Evolutionary conservation across 2,797 vertebrate species (phyloP).

Genomic region (Leptodactylus fallax): DNA sequence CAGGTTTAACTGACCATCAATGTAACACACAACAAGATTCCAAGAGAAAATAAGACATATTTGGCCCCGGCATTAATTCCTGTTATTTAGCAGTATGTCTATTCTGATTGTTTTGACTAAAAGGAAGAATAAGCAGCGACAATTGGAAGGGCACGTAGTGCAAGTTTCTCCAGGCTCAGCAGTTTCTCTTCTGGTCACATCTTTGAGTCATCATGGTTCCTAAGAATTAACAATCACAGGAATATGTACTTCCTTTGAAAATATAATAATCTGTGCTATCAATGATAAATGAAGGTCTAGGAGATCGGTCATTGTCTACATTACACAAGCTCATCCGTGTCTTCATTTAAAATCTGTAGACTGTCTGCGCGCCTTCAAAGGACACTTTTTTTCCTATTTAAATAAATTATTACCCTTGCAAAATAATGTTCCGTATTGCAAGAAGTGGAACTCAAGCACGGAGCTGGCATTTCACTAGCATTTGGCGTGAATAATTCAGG

Average conservation of each 20-base stretch:
- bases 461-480: slow-evolving; percentile 61
- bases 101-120: slow-evolving; percentile 59
- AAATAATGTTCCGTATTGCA: slow-evolving; percentile 60
- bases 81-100: slow-evolving; percentile 64
- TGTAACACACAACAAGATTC: slow-evolving; percentile 18
- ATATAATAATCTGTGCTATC: slow-evolving; percentile 58
- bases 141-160: slow-evolving; percentile 38
- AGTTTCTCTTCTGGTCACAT: slow-evolving; percentile 34
- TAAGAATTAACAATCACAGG: slow-evolving; percentile 59
- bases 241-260: slow-evolving; percentile 58
- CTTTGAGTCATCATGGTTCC: slow-evolving; percentile 31
- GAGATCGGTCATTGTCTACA: slow-evolving; percentile 55
- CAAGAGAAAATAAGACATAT: slow-evolving; percentile 48
- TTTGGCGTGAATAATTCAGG: slow-evolving; percentile 61
- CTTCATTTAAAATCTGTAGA: slow-evolving; percentile 61
- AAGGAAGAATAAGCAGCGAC: slow-evolving; percentile 59
- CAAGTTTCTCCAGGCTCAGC: slow-evolving; percentile 35
- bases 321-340: slow-evolving; percentile 52
- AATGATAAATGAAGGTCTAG: slow-evolving; percentile 51
- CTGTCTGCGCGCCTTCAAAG: slow-evolving; percentile 55
- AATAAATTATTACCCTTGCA: slow-evolving; percentile 63
- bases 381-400: slow-evolving; percentile 63
- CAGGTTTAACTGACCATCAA: slow-evolving; percentile 47
- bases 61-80: slow-evolving; percentile 65
- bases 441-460: slow-evolving; percentile 54